Base-by-base conservation (phyloP, 2,113 vertebrate species). In the Tachuris rubrigastra region DNA sequence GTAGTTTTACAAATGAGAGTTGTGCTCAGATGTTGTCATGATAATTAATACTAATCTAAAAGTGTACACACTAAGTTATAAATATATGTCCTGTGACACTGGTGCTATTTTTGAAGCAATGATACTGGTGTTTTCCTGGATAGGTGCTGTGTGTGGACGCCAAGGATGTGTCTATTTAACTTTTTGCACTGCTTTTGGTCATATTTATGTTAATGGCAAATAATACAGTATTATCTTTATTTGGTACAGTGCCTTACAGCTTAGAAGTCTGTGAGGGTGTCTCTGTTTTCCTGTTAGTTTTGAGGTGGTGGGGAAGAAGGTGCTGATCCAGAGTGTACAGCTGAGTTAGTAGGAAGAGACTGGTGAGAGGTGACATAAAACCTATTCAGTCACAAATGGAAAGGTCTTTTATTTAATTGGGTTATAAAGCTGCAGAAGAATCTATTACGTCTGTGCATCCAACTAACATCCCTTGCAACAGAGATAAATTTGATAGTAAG, bases 171-270 rank as follows among this genome's bases (percentile, higher is more conserved):
- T 87, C 52, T 72, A 69, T 86, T 46, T 88, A 85, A 84, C 65
- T 92, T 96, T 95, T 86, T 86, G 78, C 46, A 44, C 83, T 93
- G 67, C 59, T 97, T 97, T 97, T 93, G 95, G 91, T 49, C 73
- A 89, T 90, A 49, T 96, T 97, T 95, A 87, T 96, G 74, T 91
- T 96, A 96, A 95, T 90, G 90, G 74, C 49, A 95, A 97, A 94
- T 92, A 96, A 96, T 94, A 88, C 85, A 96, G 67, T 50, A 28
- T 39, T 80, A 21, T 86, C 84, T 89, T 93, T 85, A 91, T 96
- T 58, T 17, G 5, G 58, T 68, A 44, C 0, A 13, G 75, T 66
- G 90, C 86, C 93, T 96, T 93, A 82, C 71, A 95, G 91, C 60
- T 94, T 87, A 44, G 47, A 87, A 23, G 42, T 60, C 56, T 90